Base-by-base conservation (phyloP, 2,113 vertebrate species). In the Copsychus sechellarum region DNA sequence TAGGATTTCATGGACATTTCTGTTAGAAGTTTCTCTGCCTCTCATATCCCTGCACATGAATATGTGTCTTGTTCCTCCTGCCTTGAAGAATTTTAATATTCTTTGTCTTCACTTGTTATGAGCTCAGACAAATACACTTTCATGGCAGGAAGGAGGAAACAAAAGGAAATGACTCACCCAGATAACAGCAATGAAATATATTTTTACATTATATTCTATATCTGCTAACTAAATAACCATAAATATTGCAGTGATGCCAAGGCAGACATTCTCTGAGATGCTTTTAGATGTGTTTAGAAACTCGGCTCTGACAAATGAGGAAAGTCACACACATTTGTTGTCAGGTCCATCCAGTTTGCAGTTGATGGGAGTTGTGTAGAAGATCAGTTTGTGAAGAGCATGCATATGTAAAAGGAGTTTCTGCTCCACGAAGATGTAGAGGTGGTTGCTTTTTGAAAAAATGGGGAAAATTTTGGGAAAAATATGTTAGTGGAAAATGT, bases 81-180 rank as follows among this genome's bases (percentile, higher is more conserved):
- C 58, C 33, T 33, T 71, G 47, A 82, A 93, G 60, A 88, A 50
- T 66, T 88, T 94, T 51, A 86, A 45, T 77, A 56, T 83, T 92
- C 77, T 89, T 92, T 93, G 56, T 89, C 60, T 78, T 83, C 60
- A 47, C 25, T 71, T 40, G 18, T 71, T 88, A 60, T 23, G 56
- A 86, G 34, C 56, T 74, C 67, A 80, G 67, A 87, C 20, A 81
- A 93, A 93, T 74, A 56, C 19, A 65, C 42, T 94, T 92, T 90
- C 71, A 83, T 77, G 67, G n/a, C 67, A 96, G 88, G 88, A 95
- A 83, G 88, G 83, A 77, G 43, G 56, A 88, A 93, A 88, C 64
- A 92, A 85, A 83, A 91, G 92, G 92, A 94, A 95, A 93, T 93
- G 47, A 96, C 71, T 96, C 93, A 95, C 9, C 4, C 51, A 83